Evolutionary conservation across 1,140 invertebrate species (phyloP).

Genomic region (Drosophila ambigua): DNA sequence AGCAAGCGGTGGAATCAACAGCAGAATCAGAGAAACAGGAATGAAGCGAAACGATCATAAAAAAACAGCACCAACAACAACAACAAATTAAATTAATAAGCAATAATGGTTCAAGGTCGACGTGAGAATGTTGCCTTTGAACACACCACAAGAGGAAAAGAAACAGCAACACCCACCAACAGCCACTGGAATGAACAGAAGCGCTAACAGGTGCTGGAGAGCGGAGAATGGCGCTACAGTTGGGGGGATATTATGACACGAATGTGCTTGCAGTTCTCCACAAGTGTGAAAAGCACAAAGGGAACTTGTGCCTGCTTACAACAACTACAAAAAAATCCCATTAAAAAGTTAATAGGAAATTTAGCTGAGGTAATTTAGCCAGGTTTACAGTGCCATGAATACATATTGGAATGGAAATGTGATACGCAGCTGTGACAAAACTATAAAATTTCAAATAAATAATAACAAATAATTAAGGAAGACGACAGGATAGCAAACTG

Average conservation of each 20-base stretch:
- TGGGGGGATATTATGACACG: constrained; percentile 37
- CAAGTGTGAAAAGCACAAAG: constrained; percentile 54
- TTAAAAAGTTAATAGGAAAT: constrained; percentile 52
- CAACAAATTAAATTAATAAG: constrained; percentile 60
- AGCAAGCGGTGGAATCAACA: not conserved
- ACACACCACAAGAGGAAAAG: constrained; percentile 12
- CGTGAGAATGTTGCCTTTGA: constrained; percentile 58
- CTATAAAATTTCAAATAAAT: not conserved
- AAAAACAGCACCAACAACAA: constrained; percentile 22
- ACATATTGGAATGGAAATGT: not conserved
- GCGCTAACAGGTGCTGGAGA: not conserved
- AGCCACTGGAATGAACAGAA: not conserved
- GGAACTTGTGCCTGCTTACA: constrained; percentile 7
- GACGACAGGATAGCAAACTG: too few relatives aligned
- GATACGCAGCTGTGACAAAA: constrained; percentile 18
- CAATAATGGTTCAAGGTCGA: constrained; percentile 76
- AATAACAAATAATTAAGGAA: not conserved
- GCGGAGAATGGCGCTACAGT: constrained; percentile 8
- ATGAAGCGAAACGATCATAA: constrained; percentile 41
- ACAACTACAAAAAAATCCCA: constrained; percentile 21
- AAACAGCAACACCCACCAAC: constrained; percentile 48
- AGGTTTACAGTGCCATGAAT: constrained; percentile 10
- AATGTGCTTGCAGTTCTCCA: constrained; percentile 44
- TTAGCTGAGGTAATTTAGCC: constrained; percentile 44
- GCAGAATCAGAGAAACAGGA: constrained; percentile 41